A percentile compares a stretch with the other conserved stretches of the same genome.
Evolutionary conservation across 2,113 vertebrate species (phyloP).

Genomic region (Harpagus bidentatus): DNA sequence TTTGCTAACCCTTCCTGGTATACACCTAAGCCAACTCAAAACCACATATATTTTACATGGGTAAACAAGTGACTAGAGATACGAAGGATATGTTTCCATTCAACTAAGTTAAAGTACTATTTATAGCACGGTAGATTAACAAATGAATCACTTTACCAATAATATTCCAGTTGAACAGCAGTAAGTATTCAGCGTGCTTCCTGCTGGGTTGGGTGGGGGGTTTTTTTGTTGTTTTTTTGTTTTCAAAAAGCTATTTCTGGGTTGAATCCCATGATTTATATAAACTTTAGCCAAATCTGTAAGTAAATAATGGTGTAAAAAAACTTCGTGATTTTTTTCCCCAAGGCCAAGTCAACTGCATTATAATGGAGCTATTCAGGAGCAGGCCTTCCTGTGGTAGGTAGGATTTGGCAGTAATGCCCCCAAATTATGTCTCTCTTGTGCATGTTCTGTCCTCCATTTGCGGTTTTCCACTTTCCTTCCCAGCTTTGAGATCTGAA

Average conservation of each 20-base stretch:
- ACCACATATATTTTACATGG: not conserved
- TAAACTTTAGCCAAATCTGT: not conserved
- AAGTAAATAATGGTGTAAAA: not conserved
- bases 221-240: not conserved
- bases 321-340: not conserved
- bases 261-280: not conserved
- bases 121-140: slow-evolving; percentile 13
- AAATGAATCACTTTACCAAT: slow-evolving; percentile 26
- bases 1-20: slow-evolving; percentile 17
- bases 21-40: not conserved
- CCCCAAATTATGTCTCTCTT: not conserved
- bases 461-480: not conserved
- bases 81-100: slow-evolving; percentile 14
- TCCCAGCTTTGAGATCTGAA: not conserved
- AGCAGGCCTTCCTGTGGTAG: not conserved
- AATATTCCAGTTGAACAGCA: not conserved
- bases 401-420: not conserved
- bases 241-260: not conserved
- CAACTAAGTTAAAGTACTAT: not conserved
- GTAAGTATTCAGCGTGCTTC: not conserved
- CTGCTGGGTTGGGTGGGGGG: not conserved
- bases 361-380: not conserved
- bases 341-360: not conserved
- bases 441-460: not conserved
- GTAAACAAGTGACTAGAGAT: slow-evolving; percentile 25